Conservation (phyloP, 2,113 vertebrate genomes). For the Petaurus breviceps region DNA sequence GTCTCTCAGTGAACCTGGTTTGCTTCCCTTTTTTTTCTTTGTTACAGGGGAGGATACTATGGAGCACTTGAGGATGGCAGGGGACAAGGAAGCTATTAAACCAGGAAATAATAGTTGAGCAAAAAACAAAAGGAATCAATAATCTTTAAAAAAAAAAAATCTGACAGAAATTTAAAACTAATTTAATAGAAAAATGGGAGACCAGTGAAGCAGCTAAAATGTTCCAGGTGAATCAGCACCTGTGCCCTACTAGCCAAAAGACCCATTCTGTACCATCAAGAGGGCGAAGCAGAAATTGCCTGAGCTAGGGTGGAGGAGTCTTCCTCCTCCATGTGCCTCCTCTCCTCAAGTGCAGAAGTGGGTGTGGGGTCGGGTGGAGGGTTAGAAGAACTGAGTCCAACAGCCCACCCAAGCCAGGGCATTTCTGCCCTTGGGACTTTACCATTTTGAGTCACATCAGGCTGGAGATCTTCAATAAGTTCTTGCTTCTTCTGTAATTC, state of each 20-base stretch:
- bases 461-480: conserved; percentile 95
- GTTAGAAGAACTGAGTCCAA: neutral
- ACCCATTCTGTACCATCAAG: neutral
- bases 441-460: conserved; percentile 91
- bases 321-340: neutral
- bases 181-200: neutral
- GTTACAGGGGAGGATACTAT: neutral
- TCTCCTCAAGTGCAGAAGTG: neutral
- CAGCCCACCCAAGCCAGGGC: neutral
- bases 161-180: neutral
- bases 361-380: no score
- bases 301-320: neutral
- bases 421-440: neutral
- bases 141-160: neutral
- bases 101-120: neutral
- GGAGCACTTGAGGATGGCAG: neutral
- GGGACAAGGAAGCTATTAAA: neutral
- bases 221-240: neutral
- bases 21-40: neutral
- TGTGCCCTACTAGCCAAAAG: neutral
- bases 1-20: neutral
- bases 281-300: neutral
- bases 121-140: neutral
- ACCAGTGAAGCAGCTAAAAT: neutral
- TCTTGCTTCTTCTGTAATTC: conserved; percentile 98